phyloP scores from a whole-genome alignment of 2,888 invertebrate genomes.

The Biston betularia region DNA sequence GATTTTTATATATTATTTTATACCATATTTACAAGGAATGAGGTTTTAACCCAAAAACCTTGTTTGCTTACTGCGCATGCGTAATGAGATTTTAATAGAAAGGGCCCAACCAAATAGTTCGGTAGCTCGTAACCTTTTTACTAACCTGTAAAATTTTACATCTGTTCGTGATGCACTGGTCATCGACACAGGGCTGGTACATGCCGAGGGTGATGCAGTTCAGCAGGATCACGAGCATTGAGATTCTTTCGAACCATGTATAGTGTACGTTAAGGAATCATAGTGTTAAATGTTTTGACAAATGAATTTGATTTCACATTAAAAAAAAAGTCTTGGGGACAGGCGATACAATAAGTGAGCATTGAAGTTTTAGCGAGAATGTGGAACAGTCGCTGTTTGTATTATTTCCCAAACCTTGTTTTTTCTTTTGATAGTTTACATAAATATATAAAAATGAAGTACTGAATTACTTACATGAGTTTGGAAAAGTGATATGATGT shows the following conservation, averaged over 20 bases:
- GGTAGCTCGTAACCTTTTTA: background rate
- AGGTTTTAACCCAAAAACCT: background rate
- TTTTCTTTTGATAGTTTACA: too few relatives aligned
- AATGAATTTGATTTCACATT: background rate
- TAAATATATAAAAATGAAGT: too few relatives aligned
- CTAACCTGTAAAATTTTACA: conserved; percentile 96
- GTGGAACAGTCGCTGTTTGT: too few relatives aligned
- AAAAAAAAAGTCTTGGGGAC: too few relatives aligned
- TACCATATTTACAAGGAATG: background rate
- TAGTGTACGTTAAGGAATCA: conserved; percentile 86
- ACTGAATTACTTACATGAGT: too few relatives aligned
- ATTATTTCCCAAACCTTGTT: too few relatives aligned
- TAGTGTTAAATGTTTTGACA: background rate
- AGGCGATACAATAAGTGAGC: too few relatives aligned
- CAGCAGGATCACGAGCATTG: conserved; percentile 98
- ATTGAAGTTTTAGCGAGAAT: too few relatives aligned
- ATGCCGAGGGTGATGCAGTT: conserved; percentile 99
- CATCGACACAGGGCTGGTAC: conserved; percentile 99
- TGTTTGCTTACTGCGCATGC: background rate
- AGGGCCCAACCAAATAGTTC: background rate
- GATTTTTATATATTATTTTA: background rate
- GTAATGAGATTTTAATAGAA: background rate
- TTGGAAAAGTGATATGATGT: too few relatives aligned
- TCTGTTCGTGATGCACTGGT: conserved; percentile 94
- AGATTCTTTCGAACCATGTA: conserved; percentile 99